Evolutionary conservation across 2,888 invertebrate species (phyloP), one percentile per base, ranked within the genome.

Genomic region (Acrocera orbiculus): DNA sequence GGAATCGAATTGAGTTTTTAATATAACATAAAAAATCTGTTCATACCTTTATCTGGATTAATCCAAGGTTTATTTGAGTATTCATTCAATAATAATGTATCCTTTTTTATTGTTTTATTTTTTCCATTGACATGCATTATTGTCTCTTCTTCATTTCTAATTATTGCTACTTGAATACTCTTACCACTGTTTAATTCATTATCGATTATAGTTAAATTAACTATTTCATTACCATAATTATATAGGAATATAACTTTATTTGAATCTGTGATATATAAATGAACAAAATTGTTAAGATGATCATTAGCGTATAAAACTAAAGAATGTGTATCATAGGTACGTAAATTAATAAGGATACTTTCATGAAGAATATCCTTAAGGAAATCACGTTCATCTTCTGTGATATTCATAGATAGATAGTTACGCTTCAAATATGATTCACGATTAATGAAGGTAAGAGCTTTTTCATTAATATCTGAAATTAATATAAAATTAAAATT

Each of bases 281-380:
- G 90, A 32, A 89, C 76, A 55, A 92, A 92, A 58, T 93, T 93
- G 53, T 90, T 90, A 38, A 85, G 64, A 55, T 90, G 80, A 56
- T 93, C 92, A 52, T 90, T 86, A 20, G 87, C 85, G 51, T 92
- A 92, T 6, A 92, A 63, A 13, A 92, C 75, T 46, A 92, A 59
- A 0, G 86, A 76, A 43, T 79, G 72, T 24, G 70, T 66, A 47
- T 82, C 82, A 52, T 86, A 86, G 1, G 92, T 92, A 46, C 92
- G 67, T 39, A 93, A 64, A 58, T 89, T 92, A 53, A 92, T 71
- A n/a, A 89, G 65, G 35, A 92, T 73, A 47, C 79, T 76, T 53
- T 83, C 73, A 9, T 69, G 67, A 47, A 90, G 72, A 57, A 89
- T 78, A 46, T 71, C 74, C 55, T 73, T 76, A 11, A 81, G 62